Percentiles rank a stretch among this genome's conserved stretches.
Conservation (phyloP, 2,113 vertebrate genomes). For the Formicarius rufipectus region DNA sequence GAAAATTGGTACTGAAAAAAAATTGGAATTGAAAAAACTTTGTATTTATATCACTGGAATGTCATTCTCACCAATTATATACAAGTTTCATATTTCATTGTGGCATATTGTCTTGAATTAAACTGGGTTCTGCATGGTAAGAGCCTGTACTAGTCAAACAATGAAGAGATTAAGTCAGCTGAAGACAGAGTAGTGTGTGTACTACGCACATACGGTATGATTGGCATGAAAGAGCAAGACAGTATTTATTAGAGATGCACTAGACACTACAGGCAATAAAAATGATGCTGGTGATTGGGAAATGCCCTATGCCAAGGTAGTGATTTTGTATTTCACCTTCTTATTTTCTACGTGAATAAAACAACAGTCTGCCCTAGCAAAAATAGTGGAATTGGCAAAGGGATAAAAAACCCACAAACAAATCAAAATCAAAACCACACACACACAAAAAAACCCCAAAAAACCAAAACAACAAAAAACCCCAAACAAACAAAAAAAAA, state of each 20-base stretch:
- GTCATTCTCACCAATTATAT: not conserved
- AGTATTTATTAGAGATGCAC: not conserved
- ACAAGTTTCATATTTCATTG: not conserved
- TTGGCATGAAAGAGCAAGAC: not conserved
- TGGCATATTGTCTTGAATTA: not conserved
- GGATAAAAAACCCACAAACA: fast-evolving
- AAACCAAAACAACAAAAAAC: no score
- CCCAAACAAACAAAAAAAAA: no score
- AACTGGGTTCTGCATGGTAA: not conserved
- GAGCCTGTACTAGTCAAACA: not conserved
- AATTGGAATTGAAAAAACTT: not conserved
- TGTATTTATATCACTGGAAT: not conserved
- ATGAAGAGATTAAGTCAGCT: not conserved
- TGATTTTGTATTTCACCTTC: not conserved
- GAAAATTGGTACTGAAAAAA: not conserved
- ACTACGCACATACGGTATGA: no score
- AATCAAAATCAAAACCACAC: not conserved
- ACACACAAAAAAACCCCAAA: no score
- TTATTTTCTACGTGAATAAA: not conserved
- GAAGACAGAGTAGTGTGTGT: not conserved
- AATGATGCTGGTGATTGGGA: not conserved
- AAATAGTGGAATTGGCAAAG: not conserved
- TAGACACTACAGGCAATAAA: not conserved
- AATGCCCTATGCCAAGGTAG: not conserved
- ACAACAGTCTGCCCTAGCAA: not conserved